Conservation (phyloP, 2,888 invertebrate genomes). For the Hydroisotoma schaefferi region DNA sequence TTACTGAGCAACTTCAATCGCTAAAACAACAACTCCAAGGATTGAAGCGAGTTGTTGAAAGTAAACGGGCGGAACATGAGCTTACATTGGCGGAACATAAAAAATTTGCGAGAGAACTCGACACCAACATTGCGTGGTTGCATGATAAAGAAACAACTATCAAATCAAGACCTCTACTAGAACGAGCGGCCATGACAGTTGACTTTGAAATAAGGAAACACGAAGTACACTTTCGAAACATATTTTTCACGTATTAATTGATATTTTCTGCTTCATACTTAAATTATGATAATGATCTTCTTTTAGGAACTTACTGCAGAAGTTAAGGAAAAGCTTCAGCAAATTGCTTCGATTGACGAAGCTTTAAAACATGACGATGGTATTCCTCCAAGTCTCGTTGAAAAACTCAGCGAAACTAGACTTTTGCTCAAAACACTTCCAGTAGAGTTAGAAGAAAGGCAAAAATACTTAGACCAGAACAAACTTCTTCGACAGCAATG, state of each 20-base stretch:
- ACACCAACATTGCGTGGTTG: slow-evolving; percentile 75
- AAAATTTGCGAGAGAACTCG: slow-evolving; percentile 77
- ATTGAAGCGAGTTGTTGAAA: slow-evolving; percentile 75
- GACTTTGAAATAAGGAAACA: slow-evolving; percentile 77
- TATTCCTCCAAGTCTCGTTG: slow-evolving; percentile 73
- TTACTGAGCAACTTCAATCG: slow-evolving; percentile 81
- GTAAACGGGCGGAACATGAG: slow-evolving; percentile 81
- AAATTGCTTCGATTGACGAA: slow-evolving; percentile 67
- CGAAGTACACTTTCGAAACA: slow-evolving; percentile 51
- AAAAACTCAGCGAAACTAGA: slow-evolving; percentile 80
- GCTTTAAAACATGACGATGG: slow-evolving; percentile 70
- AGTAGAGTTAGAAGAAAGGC: slow-evolving; percentile 73
- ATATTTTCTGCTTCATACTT: background rate
- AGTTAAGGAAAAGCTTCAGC: slow-evolving; percentile 67
- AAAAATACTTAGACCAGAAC: slow-evolving; percentile 73
- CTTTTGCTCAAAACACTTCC: slow-evolving; percentile 74
- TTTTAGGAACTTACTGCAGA: slow-evolving; percentile 59
- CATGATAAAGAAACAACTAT: slow-evolving; percentile 76
- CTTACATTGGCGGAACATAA: slow-evolving; percentile 81
- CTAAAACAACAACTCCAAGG: slow-evolving; percentile 78
- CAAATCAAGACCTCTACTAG: slow-evolving; percentile 75
- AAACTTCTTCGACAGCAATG: slow-evolving; percentile 73
- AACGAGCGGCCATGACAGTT: slow-evolving; percentile 73
- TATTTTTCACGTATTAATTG: background rate
- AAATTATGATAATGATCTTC: slow-evolving; percentile 3